Percentiles rank a stretch among this genome's conserved stretches.
These are phyloP conservation scores for Drosophila prolongata DNA, from an alignment of 2,888 invertebrate genomes.

Conservation along the genomic window DNA sequence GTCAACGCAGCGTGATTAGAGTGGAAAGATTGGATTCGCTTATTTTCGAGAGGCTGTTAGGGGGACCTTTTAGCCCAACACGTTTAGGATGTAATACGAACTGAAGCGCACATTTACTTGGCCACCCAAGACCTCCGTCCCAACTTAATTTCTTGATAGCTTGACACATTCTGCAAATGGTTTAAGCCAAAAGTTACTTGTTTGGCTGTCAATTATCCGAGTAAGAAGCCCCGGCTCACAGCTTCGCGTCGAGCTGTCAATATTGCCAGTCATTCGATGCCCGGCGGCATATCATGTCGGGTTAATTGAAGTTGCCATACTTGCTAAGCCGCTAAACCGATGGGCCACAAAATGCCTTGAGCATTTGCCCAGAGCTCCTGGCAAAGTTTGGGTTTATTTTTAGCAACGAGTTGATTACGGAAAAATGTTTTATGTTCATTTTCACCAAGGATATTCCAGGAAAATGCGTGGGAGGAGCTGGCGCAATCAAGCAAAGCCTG, in stretches of 20 bases:
- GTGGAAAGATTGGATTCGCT: constrained; percentile 26
- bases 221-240: constrained; percentile 15
- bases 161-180: constrained; percentile 38
- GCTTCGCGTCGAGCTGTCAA: constrained; percentile 31
- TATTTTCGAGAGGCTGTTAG: constrained; percentile 8
- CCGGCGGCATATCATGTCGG: constrained; percentile 35
- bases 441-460: constrained; percentile 39
- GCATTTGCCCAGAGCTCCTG: constrained; percentile 7
- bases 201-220: constrained; percentile 44
- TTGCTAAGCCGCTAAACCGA: constrained; percentile 36
- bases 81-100: not conserved
- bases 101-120: constrained; percentile 7
- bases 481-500: constrained; percentile 34
- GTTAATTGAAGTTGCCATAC: constrained; percentile 47
- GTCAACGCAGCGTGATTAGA: constrained; percentile 8
- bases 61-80: constrained; percentile 4
- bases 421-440: constrained; percentile 50
- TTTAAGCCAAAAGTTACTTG: constrained; percentile 24
- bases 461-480: constrained; percentile 19
- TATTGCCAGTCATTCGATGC: constrained; percentile 33
- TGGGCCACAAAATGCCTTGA: constrained; percentile 6
- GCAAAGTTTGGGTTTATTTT: constrained; percentile 46
- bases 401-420: constrained; percentile 49
- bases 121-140: constrained; percentile 9
- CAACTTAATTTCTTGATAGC: constrained; percentile 26